Conservation (phyloP, 2,888 invertebrate genomes). For the Tridacna gigas region DNA sequence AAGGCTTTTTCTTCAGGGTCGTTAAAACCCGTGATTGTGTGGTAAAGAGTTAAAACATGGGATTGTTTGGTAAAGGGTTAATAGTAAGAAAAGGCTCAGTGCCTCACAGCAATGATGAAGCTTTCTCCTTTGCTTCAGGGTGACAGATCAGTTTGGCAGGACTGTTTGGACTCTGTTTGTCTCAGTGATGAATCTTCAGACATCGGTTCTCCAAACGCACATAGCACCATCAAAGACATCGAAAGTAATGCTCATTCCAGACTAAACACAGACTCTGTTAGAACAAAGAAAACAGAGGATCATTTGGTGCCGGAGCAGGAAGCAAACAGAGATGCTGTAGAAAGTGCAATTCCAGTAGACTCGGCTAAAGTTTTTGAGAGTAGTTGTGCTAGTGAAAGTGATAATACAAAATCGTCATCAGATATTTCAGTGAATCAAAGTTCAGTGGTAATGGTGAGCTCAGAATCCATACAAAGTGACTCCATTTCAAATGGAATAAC, state of each 20-base stretch:
- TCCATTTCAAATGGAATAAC: background rate
- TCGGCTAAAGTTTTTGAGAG: too few species aligned
- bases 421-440: background rate
- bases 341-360: background rate
- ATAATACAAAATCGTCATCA: background rate
- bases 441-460: background rate
- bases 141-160: constrained; percentile 9
- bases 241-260: background rate
- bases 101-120: background rate
- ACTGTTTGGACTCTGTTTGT: constrained; percentile 7
- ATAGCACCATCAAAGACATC: constrained; percentile 14
- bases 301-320: background rate
- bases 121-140: background rate
- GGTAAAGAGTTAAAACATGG: too few species aligned
- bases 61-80: too few species aligned
- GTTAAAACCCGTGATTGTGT: too few species aligned
- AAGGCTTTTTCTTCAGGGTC: too few species aligned
- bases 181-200: constrained; percentile 26
- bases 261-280: background rate
- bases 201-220: constrained; percentile 13
- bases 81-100: too few species aligned
- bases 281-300: too few species aligned
- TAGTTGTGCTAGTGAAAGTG: background rate
- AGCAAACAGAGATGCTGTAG: background rate
- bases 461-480: background rate